phyloP scores from a whole-genome alignment of 2,888 invertebrate genomes.

The Spodoptera exigua region DNA sequence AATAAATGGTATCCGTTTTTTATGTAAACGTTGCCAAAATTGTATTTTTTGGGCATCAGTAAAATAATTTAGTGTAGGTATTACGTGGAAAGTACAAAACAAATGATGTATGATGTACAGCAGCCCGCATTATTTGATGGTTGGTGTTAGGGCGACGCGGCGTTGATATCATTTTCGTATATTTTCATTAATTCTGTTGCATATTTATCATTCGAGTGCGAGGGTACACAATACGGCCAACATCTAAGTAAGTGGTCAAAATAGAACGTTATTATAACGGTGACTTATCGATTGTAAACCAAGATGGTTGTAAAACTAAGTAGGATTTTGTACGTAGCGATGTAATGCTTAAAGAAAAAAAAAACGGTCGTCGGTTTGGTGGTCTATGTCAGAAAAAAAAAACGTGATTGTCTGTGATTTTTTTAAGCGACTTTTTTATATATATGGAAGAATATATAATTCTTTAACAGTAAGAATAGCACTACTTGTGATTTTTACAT shows the following conservation, averaged over 20 bases:
- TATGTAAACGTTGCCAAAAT: slow-evolving; percentile 87
- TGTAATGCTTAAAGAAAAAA: slow-evolving; percentile 86
- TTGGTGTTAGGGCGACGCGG: slow-evolving; percentile 49
- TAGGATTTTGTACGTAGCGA: slow-evolving; percentile 88
- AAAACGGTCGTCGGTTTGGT: slow-evolving; percentile 84
- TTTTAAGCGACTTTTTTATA: slow-evolving; percentile 90
- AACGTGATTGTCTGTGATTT: slow-evolving; percentile 90
- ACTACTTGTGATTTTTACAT: slow-evolving; percentile 89
- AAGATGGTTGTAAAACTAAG: slow-evolving; percentile 89
- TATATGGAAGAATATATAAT: slow-evolving; percentile 86
- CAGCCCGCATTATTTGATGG: slow-evolving; percentile 65
- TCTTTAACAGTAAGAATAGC: slow-evolving; percentile 89
- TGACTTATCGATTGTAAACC: slow-evolving; percentile 81
- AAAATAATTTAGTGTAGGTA: slow-evolving; percentile 80
- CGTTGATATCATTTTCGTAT: slow-evolving; percentile 49
- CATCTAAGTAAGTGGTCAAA: slow-evolving; percentile 71
- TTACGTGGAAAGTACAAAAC: slow-evolving; percentile 80
- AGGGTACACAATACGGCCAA: slow-evolving; percentile 73
- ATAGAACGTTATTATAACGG: slow-evolving; percentile 67
- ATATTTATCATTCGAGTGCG: slow-evolving; percentile 65
- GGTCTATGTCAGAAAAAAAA: slow-evolving; percentile 89
- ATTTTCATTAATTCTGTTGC: slow-evolving; percentile 54
- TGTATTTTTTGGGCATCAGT: slow-evolving; percentile 84
- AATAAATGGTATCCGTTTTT: slow-evolving; percentile 72
- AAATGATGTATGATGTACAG: slow-evolving; percentile 64